These are phyloP conservation scores for Holotrichia oblita DNA, from an alignment of 1,140 invertebrate genomes.

Conservation along the genomic window DNA sequence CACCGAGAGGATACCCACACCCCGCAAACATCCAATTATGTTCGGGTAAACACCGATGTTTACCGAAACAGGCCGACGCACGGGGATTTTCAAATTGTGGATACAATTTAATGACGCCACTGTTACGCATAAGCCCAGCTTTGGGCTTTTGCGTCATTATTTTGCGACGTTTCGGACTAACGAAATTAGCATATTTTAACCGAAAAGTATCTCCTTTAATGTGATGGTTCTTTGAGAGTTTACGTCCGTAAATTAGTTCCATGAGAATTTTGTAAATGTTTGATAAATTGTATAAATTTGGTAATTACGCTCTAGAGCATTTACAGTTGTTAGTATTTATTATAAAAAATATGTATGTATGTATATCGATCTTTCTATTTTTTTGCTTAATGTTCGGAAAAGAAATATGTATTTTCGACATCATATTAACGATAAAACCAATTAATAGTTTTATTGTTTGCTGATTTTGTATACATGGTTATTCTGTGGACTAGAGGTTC, in stretches of 20 bases:
- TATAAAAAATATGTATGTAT: no score
- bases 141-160: slow-evolving; percentile 15
- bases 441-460: no score
- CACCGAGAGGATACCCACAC: slow-evolving; percentile 1
- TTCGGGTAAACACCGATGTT: slow-evolving; percentile 19
- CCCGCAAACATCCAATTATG: slow-evolving; percentile 19
- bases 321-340: no score
- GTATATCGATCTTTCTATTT: no score
- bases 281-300: neutral
- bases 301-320: no score
- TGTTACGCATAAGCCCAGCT: neutral
- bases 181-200: slow-evolving; percentile 8
- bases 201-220: slow-evolving; percentile 5
- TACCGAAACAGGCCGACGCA: slow-evolving; percentile 4
- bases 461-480: no score
- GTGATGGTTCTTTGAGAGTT: neutral
- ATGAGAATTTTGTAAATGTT: neutral
- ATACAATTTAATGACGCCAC: neutral
- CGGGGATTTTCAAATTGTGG: slow-evolving; percentile 7
- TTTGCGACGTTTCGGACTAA: slow-evolving; percentile 12
- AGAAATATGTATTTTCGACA: no score
- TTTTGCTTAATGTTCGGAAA: no score
- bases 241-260: neutral
- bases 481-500: no score
- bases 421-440: no score